Evolutionary conservation across 2,888 invertebrate genomes (phyloP).

Genomic region (Operophtera brumata): DNA sequence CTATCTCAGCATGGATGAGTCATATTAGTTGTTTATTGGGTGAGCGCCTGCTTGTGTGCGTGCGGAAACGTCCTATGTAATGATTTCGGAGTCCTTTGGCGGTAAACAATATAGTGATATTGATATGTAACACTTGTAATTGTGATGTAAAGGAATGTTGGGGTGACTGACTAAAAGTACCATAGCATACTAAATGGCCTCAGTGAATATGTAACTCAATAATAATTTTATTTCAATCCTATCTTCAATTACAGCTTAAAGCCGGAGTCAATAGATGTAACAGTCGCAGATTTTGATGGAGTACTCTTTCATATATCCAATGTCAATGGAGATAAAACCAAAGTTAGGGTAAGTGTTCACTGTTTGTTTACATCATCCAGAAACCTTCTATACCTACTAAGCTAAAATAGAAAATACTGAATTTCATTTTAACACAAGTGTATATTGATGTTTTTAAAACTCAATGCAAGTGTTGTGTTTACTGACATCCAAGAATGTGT

Average conservation of each 20-base stretch:
- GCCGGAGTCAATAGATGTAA: conserved; percentile 96
- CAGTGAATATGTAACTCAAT: background rate
- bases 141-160: conserved; percentile 34
- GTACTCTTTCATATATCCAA: conserved; percentile 99
- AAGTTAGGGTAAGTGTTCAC: conserved; percentile 91
- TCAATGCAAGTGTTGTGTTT: background rate
- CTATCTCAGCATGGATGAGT: conserved; percentile 72
- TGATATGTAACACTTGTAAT: conserved; percentile 39
- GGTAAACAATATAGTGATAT: conserved; percentile 60
- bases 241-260: conserved; percentile 87
- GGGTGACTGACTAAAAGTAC: conserved; percentile 9
- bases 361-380: background rate
- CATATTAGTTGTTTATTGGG: conserved; percentile 67
- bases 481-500: conserved; percentile 13
- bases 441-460: too few relatives aligned
- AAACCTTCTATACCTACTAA: background rate
- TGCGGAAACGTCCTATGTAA: conserved; percentile 69
- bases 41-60: conserved; percentile 50
- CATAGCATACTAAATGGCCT: background rate
- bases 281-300: conserved; percentile 98
- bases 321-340: conserved; percentile 96
- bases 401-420: too few relatives aligned
- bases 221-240: background rate
- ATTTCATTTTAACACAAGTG: too few relatives aligned
- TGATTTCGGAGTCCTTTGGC: conserved; percentile 64